Conservation (phyloP, 2,113 vertebrate species). For the Aptenodytes patagonicus region DNA sequence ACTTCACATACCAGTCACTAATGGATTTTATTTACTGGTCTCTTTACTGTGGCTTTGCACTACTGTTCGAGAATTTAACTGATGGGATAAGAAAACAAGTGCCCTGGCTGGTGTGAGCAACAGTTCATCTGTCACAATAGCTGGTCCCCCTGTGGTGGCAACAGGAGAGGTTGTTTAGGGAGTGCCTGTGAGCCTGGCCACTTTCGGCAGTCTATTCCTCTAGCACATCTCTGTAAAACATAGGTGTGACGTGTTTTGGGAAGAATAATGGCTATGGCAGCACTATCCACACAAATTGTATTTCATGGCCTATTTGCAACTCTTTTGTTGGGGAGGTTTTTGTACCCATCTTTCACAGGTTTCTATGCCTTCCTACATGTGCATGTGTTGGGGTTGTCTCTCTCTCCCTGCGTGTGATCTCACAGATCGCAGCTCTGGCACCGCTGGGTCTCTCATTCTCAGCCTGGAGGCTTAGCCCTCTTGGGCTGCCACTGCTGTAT, state of each 20-base stretch:
- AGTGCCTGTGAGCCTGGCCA: not conserved
- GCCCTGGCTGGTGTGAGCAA: not conserved
- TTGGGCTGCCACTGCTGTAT: not conserved
- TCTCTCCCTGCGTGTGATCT: not conserved
- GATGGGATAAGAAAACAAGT: not conserved
- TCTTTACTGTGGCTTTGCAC: not conserved
- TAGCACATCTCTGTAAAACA: not conserved
- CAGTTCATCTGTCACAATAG: not conserved
- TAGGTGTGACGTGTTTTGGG: not conserved
- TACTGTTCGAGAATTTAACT: not conserved
- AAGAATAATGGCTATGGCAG: not conserved
- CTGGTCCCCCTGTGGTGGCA: not conserved
- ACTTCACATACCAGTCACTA: not conserved
- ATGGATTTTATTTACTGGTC: not conserved
- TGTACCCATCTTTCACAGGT: not conserved
- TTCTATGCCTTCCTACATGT: not conserved
- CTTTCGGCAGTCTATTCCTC: not conserved
- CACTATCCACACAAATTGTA: not conserved
- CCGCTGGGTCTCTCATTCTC: not conserved
- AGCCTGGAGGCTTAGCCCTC: not conserved
- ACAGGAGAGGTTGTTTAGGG: not conserved
- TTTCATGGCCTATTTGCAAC: not conserved
- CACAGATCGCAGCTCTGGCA: fast-evolving
- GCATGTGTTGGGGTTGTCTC: fast-evolving
- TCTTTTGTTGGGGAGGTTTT: not conserved